These are phyloP conservation scores for Holcopasites calliopsidis DNA, from an alignment of 1,140 invertebrate genomes.

Conservation along the genomic window DNA sequence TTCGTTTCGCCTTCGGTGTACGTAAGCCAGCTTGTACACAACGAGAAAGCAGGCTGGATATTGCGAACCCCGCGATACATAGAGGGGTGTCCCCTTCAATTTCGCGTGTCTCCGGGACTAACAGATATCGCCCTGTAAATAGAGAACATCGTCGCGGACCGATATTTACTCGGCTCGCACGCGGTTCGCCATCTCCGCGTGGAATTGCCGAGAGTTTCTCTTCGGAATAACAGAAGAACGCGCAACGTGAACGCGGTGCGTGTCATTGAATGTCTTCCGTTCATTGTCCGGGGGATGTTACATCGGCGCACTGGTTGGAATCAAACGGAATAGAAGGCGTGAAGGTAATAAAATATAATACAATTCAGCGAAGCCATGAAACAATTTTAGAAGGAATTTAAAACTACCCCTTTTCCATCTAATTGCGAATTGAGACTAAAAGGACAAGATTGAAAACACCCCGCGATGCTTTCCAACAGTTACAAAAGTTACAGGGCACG, in stretches of 20 bases:
- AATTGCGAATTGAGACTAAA: background rate
- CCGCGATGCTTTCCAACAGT: too few species aligned
- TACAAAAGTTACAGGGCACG: background rate
- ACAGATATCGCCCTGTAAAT: conserved; percentile 62
- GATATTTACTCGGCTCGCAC: conserved; percentile 42
- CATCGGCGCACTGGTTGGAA: too few species aligned
- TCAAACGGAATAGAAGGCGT: too few species aligned
- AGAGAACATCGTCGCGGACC: conserved; percentile 42
- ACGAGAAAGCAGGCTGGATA: conserved; percentile 46
- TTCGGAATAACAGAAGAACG: background rate
- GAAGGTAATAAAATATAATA: too few species aligned
- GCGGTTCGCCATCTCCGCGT: conserved; percentile 11
- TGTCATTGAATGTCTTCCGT: background rate
- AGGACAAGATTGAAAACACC: background rate
- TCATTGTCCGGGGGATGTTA: background rate
- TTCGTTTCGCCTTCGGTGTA: conserved; percentile 64
- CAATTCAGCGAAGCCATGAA: too few species aligned
- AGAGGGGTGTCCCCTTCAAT: conserved; percentile 61
- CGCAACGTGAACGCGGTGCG: background rate
- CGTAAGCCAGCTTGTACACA: conserved; percentile 60
- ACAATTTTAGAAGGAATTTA: background rate
- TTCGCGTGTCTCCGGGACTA: conserved; percentile 50
- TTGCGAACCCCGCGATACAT: conserved; percentile 54
- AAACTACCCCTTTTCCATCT: background rate
- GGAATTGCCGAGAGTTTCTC: conserved; percentile 20